Evolutionary conservation across 2,113 vertebrate genomes (phyloP), one percentile per base, ranked within the genome.

Genomic region (Calidris pygmaea): DNA sequence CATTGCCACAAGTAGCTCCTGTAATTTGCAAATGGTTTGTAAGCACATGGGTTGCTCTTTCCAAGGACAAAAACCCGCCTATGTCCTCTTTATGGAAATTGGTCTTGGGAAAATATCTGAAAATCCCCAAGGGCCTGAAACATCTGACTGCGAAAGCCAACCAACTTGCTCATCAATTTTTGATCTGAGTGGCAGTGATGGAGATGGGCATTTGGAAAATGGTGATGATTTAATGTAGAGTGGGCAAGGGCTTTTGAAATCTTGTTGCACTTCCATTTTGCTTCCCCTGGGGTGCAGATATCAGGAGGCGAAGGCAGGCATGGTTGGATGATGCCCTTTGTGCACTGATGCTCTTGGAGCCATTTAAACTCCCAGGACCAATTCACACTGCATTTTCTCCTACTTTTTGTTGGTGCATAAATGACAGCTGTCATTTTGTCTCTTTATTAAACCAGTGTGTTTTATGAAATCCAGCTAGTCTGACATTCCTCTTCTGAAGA

Each of bases 71-170:
- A 66, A 80, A 1, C n/a, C 24, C 1, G 0, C 34, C 30, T 5
- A 0, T 3, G 14, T n/a, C 53, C 6, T 48, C 3, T 70, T 58
- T 10, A 1, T 45, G 55, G 67, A 43, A 90, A 43, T 5, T 8
- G 3, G 14, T 12, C 29, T 75, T 29, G 52, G 63, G 35, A 37
- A 78, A 48, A 55, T 14, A 62, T 20, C 53, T 45, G 53, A 21
- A 85, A 80, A 62, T 37, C 71, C 78, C 32, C 0, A 19, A 56
- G 73, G 77, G 45, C 19, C 35, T 50, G 52, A 41, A 35, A 34
- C 39, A 21, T 35, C 62, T 90, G 1, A 0, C 53, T 45, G 12
- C 0, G 0, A 71, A 78, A 86, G 34, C 56, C 62, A 10, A 16
- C 24, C 4, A 15, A 39, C 59, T 10, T 75, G 70, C 89, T 91